Conservation (phyloP, 1,140 invertebrate genomes). For the Ladona fulva region DNA sequence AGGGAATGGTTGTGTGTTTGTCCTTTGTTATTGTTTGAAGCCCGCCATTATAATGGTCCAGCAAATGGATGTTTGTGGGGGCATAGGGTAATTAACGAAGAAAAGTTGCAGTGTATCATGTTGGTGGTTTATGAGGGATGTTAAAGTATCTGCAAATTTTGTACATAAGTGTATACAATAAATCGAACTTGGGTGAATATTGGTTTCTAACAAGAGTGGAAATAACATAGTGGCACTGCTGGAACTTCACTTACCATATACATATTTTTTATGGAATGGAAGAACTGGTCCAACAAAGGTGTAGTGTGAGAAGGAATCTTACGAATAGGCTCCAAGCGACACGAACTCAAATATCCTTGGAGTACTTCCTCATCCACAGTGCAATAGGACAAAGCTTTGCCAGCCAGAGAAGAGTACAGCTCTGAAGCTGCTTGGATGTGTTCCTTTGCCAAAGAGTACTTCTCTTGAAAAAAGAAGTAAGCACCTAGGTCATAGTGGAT, state of each 20-base stretch:
- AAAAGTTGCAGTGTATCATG: too few relatives aligned
- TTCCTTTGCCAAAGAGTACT: not conserved
- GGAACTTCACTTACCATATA: not conserved
- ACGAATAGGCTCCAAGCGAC: not conserved
- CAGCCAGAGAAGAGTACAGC: not conserved
- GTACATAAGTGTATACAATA: too few relatives aligned
- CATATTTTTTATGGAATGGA: not conserved
- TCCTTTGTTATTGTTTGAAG: too few relatives aligned
- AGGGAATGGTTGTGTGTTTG: too few relatives aligned
- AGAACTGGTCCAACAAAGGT: not conserved
- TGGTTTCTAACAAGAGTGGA: too few relatives aligned
- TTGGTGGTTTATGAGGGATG: too few relatives aligned
- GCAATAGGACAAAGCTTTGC: not conserved
- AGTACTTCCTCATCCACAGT: not conserved
- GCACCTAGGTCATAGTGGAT: not conserved
- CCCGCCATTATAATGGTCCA: too few relatives aligned
- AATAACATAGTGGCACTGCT: too few relatives aligned
- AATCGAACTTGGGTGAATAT: too few relatives aligned
- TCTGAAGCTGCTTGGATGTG: not conserved
- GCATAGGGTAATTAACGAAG: too few relatives aligned
- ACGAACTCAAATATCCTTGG: not conserved
- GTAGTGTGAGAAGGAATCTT: not conserved
- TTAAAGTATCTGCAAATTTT: too few relatives aligned
- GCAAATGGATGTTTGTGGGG: too few relatives aligned
- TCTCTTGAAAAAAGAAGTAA: constrained; percentile 3